Conservation (phyloP, 2,113 vertebrate genomes). For the Ptilorrhoa leucosticta region DNA sequence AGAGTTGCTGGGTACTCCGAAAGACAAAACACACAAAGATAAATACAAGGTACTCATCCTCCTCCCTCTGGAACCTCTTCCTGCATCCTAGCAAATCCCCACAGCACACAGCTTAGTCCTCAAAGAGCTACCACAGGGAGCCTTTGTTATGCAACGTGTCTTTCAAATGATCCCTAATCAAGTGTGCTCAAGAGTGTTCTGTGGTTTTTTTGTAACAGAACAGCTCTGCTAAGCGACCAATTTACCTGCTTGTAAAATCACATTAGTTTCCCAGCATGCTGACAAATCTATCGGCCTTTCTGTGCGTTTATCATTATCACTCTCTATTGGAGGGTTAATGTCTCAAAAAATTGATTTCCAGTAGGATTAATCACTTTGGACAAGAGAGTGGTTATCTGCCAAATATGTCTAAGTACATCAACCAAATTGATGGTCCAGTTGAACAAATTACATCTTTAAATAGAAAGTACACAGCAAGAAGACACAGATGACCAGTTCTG, state of each 20-base stretch:
- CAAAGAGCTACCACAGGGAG: background rate
- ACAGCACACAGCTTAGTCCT: background rate
- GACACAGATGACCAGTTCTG: background rate
- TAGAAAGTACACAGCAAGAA: background rate
- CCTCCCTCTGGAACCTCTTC: background rate
- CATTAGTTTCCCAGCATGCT: background rate
- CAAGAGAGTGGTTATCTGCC: background rate
- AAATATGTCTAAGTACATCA: background rate
- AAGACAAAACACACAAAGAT: background rate
- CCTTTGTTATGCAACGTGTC: background rate
- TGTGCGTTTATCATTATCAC: background rate
- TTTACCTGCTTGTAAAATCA: background rate
- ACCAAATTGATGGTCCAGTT: background rate
- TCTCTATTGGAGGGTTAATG: background rate
- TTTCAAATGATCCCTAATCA: background rate
- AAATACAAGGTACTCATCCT: background rate
- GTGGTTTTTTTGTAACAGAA: background rate
- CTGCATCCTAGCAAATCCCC: background rate
- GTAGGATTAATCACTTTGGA: background rate
- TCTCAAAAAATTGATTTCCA: background rate
- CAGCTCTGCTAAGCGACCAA: background rate
- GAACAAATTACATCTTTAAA: background rate
- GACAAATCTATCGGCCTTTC: background rate
- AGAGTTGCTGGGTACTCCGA: background rate
- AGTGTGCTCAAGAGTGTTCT: background rate